Evolutionary conservation across 2,113 vertebrate species (phyloP), one percentile per base, ranked within the genome.

Genomic region (Hassar affinis): DNA sequence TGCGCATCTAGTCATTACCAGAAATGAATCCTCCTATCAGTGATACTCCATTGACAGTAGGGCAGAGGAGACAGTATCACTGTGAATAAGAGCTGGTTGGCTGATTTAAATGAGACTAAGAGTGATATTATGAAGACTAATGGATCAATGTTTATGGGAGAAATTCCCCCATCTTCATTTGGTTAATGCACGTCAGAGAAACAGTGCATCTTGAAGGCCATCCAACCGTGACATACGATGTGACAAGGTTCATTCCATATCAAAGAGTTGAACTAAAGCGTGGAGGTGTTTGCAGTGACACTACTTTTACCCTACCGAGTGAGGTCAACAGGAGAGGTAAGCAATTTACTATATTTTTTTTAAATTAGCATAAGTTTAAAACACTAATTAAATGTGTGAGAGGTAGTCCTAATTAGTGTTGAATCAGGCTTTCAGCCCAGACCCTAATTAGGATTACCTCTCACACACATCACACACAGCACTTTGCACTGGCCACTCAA

Each of bases 51-150:
- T 17, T 59, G 35, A 45, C 11, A 9, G 35, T n/a, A 30, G n/a
- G 25, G 18, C 72, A 52, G 57, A 49, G 57, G 35, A n/a, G 12
- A 30, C 25, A 20, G n/a, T 38, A 25, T 27, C 77, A 68, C 30
- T 1, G 2, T 54, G 47, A 66, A 35, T 54, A 35, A 68, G 20
- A 68, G 62, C 27, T 52, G 47, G 47, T 68, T 61, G 20, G 30
- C 20, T 83, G 80, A 64, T 78, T 79, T 85, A 81, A 86, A 88
- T 81, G 54, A 69, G 59, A 80, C 66, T 64, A 78, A 81, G 9
- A 25, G 35, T 69, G 74, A 87, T 45, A 35, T 81, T 11, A 18
- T 38, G 33, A 83, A 62, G 75, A 80, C 66, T 38, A 71, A 79
- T 35, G 52, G 22, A 22, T 52, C 20, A 15, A 80, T 68, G 33